A percentile compares a stretch with the other conserved stretches of the same genome.
Conservation (phyloP, 2,797 vertebrate genomes). For the Gymnothorax reevesii region DNA sequence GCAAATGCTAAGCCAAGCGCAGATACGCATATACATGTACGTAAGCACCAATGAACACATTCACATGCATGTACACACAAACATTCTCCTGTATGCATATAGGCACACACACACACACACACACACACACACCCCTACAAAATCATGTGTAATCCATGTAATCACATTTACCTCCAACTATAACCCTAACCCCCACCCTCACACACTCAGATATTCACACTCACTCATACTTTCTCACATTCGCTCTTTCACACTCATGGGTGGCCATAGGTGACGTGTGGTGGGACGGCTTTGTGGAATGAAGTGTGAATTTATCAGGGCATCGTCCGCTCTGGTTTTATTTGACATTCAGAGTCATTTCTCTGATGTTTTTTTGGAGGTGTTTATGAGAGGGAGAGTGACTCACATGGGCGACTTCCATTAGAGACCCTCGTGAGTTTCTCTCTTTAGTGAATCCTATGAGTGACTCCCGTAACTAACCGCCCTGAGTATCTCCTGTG, state of each 20-base stretch:
- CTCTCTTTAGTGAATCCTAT: background rate
- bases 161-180: background rate
- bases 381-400: background rate
- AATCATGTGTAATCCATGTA: background rate
- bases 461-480: background rate
- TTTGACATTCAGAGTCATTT: background rate
- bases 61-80: background rate
- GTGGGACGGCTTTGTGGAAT: background rate
- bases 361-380: background rate
- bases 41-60: background rate
- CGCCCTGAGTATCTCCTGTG: no score
- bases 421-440: no score
- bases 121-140: background rate
- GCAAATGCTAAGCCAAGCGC: background rate
- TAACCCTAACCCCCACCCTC: no score
- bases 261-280: background rate
- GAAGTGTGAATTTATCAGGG: background rate
- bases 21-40: background rate
- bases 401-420: background rate
- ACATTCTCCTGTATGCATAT: background rate
- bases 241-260: background rate
- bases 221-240: background rate
- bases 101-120: background rate
- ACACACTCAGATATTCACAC: background rate
- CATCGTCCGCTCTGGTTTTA: background rate